Evolutionary conservation across 2,797 vertebrate genomes (phyloP), one percentile per base, ranked within the genome.

Genomic region (Threskiornis aethiopicus): DNA sequence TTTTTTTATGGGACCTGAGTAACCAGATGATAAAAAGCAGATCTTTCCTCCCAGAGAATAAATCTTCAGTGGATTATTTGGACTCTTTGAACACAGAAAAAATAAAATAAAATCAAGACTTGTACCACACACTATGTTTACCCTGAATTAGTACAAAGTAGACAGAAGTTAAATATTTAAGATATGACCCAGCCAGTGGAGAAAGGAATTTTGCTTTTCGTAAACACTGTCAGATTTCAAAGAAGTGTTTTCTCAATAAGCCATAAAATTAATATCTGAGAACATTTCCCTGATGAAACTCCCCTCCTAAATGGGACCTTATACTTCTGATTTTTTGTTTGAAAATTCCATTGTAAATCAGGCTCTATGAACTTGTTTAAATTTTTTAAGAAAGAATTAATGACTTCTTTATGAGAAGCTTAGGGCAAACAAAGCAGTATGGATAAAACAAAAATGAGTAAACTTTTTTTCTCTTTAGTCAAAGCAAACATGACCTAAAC

Each of bases 191-290:
- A 86, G 87, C 72, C 89, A 97, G 26, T 51, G 69, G 73, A 65
- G 67, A 97, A 95, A 94, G 41, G 6, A 84, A 58, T 84, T 96
- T 89, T 87, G 8, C 28, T 89, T 95, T 91, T 51, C 65, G 93
- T 87, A 96, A 97, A 93, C 54, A 93, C 58, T 95, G 71, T 96
- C 79, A 96, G 69, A 58, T 97, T 96, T 93, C 94, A 92, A 96
- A 95, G 91, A 95, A 69, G 20, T 29, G 58, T 89, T 97, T 98
- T 95, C 62, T 93, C 44, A 87, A 37, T 96, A 89, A 96, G 69
- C 31, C 44, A 78, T 71, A 73, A 94, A 91, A 89, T 57, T 59
- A 69, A 51, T 71, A 89, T 66, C 62, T 76, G 62, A 93, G 78
- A 51, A 71, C 10, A 58, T 7, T 86, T 62, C 49, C 92, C 59